Conservation (phyloP, 1,140 invertebrate species). For the Macrotrachela quadricornifera region DNA sequence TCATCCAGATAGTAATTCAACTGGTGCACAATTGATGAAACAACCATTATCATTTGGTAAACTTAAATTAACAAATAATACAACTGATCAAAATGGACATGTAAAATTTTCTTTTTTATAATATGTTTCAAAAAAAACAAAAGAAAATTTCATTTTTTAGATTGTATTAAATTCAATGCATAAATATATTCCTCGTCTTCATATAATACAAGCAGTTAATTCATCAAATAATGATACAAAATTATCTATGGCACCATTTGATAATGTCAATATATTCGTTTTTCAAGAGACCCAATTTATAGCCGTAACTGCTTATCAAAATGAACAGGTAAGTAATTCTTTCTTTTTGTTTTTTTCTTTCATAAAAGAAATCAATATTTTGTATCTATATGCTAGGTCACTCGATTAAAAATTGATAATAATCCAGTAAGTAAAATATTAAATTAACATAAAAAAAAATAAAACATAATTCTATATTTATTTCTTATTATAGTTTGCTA, state of each 20-base stretch:
- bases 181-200: slow-evolving; percentile 98
- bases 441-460: no score
- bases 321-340: slow-evolving; percentile 24
- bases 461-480: no score
- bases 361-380: slow-evolving; percentile 8
- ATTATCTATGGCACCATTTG: slow-evolving; percentile 82
- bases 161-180: slow-evolving; percentile 99
- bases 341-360: neutral
- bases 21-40: slow-evolving; percentile 62
- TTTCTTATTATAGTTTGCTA: slow-evolving; percentile 50
- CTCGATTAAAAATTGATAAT: slow-evolving; percentile 10
- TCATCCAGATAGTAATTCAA: slow-evolving; percentile 62
- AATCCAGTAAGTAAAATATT: slow-evolving; percentile 4
- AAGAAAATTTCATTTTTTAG: slow-evolving; percentile 31
- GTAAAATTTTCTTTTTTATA: slow-evolving; percentile 50
- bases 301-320: slow-evolving; percentile 39
- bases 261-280: slow-evolving; percentile 85
- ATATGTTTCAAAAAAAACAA: neutral
- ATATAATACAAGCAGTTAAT: slow-evolving; percentile 78
- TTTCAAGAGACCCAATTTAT: slow-evolving; percentile 98
- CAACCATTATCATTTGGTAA: slow-evolving; percentile 72
- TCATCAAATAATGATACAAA: slow-evolving; percentile 41
- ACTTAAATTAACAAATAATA: slow-evolving; percentile 77
- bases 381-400: slow-evolving; percentile 13
- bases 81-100: slow-evolving; percentile 98